A percentile compares a stretch with the other conserved stretches of the same genome.
Evolutionary conservation across 2,888 invertebrate genomes (phyloP).

Genomic region (Drosophila lacicola): DNA sequence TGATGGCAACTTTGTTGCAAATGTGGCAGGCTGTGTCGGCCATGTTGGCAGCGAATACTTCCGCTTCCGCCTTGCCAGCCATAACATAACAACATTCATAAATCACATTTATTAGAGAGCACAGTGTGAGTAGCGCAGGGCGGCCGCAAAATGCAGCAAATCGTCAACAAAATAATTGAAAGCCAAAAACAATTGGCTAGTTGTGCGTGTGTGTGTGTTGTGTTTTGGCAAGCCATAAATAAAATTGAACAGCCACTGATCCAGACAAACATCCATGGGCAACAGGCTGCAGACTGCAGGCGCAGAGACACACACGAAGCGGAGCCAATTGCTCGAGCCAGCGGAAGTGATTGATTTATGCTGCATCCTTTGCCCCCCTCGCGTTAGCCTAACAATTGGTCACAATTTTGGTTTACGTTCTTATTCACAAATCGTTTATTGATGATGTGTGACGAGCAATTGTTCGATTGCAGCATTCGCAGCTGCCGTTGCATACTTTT

Average conservation of each 20-base stretch:
- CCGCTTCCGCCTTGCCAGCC: slow-evolving; percentile 36
- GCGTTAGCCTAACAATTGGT: slow-evolving; percentile 45
- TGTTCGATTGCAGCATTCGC: slow-evolving; percentile 17
- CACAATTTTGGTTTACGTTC: slow-evolving; percentile 65
- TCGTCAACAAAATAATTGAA: slow-evolving; percentile 60
- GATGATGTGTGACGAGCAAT: slow-evolving; percentile 71
- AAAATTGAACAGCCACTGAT: slow-evolving; percentile 51
- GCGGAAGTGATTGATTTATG: slow-evolving; percentile 79
- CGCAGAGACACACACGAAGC: neutral
- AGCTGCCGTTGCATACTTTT: slow-evolving; percentile 33
- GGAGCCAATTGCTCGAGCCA: slow-evolving; percentile 53
- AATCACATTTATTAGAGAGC: slow-evolving; percentile 71
- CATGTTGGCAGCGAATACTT: slow-evolving; percentile 40
- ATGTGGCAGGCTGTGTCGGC: slow-evolving; percentile 29
- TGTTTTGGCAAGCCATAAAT: slow-evolving; percentile 60
- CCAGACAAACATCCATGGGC: slow-evolving; percentile 22
- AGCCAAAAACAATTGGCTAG: slow-evolving; percentile 48
- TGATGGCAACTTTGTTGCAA: slow-evolving; percentile 35
- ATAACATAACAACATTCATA: slow-evolving; percentile 36
- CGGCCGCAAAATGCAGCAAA: slow-evolving; percentile 41
- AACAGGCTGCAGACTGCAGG: slow-evolving; percentile 23
- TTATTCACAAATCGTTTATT: slow-evolving; percentile 68
- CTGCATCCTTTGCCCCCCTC: neutral
- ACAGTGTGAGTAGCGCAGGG: slow-evolving; percentile 32
- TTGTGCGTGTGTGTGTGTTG: slow-evolving; percentile 8